Base-by-base conservation (phyloP, 2,888 invertebrate species). In the Tryphoninae sp. region DNA sequence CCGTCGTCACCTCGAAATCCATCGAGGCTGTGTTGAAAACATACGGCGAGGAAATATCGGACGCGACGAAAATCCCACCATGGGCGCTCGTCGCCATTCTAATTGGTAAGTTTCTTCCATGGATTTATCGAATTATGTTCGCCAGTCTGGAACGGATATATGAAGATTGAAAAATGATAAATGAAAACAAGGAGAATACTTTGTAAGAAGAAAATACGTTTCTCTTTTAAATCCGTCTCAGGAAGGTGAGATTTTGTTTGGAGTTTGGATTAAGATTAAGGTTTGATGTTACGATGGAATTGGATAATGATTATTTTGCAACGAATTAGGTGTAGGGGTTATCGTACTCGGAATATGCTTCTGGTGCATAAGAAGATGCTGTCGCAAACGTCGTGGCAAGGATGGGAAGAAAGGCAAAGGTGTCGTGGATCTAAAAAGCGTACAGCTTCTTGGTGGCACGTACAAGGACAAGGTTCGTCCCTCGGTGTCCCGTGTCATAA, bases 401-500 rank as follows among this genome's bases (percentile, higher is more conserved):
- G 97, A 97, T 93, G 97, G 96, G 90, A 98, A 98, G 93, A 98
- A 98, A 92, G 97, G 97, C 86, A 98, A 98, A 92, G 98, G 97
- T 84, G 93, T 93, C 55, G 98, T 98, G 88, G 98, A 98, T 93
- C 94, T 99, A 91, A 98, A 98, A 94, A 97, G 98, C 92, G 98
- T 99, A 91, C 98, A 98, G 92, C 94, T 99, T 78, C 94, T 99
- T 87, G 98, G 98, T 89, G 97, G 98, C 89, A 97, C 98, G 83
- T 98, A 98, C 94, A 99, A 99, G 93, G 98, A 99, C 94, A 98
- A 98, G 96, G 98, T 98, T 95, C 93, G 93, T 94, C 93, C 92
- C 80, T 84, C 84, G 82, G 79, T 88, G 86, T 89, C 84, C 88
- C 88, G 84, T 89, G 90, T 84, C 68, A 82, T 86, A 71, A 86